Base-by-base conservation (phyloP, 1,140 invertebrate genomes). In the Paralvinella palmiformis region DNA sequence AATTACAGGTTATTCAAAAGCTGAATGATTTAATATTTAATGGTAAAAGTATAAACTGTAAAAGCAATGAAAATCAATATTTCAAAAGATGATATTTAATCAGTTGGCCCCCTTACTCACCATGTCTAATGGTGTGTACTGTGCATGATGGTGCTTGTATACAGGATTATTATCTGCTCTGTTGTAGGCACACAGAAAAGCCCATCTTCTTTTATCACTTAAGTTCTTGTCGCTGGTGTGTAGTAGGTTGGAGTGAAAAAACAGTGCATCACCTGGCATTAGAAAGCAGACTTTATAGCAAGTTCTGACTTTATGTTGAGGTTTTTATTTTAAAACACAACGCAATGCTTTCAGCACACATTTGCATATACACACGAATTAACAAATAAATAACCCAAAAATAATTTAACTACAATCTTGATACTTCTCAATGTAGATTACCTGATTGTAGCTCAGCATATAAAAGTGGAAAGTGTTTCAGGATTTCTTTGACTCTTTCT, bases 371-470 rank as follows among this genome's bases (percentile, higher is more conserved):
- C n/a, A n/a, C n/a, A n/a, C n/a, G n/a, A n/a, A n/a, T n/a, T n/a
- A n/a, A n/a, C n/a, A 13, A n/a, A n/a, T 10, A 41, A n/a, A 41
- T 41, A 41, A n/a, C 37, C 10, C 37, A 41, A 41, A 41, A n/a
- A n/a, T 41, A n/a, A 10, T 10, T 41, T 41, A 41, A 13, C 10
- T 13, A 13, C 37, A 10, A 41, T 10, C 37, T n/a, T n/a, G n/a
- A 41, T 13, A 13, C 37, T 10, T 13, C 10, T 41, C 10, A 10
- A n/a, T 41, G 10, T 13, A 13, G 37, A 41, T 41, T n/a, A 41
- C 75, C 75, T 69, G 71, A 66, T 31, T 77, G 55, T 63, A 77
- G 66, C 52, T 77, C 73, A 1, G 72, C 73, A 53, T 68, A 67
- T 15, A 66, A 37, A 4, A 67, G 59, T n/a, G 62, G 60, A 48